Percentiles rank a stretch among this genome's conserved stretches.
Conservation (phyloP, 2,113 vertebrate species). For the Salvelinus namaycush region DNA sequence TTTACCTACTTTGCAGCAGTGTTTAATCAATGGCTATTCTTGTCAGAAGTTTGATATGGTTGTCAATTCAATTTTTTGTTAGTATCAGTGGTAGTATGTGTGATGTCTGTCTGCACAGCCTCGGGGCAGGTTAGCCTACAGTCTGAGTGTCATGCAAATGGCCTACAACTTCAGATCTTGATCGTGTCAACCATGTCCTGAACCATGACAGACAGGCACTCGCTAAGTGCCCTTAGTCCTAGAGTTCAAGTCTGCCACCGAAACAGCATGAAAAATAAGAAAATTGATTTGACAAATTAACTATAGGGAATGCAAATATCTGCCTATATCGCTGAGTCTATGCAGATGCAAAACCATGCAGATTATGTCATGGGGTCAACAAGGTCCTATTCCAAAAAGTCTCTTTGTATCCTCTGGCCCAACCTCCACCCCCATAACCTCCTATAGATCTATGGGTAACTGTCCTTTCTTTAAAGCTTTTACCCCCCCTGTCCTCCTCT, state of each 20-base stretch:
- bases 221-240: neutral
- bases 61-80: no score
- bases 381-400: constrained; percentile 1
- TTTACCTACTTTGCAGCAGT: no score
- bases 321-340: constrained; percentile 12
- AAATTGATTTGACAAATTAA: constrained; percentile 34
- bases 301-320: neutral
- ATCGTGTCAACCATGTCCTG: constrained; percentile 47
- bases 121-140: constrained; percentile 43
- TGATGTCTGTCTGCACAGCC: constrained; percentile 49
- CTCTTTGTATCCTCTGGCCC: constrained; percentile 34
- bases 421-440: constrained; percentile 23
- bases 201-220: constrained; percentile 27
- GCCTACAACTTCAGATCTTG: constrained; percentile 20
- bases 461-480: constrained; percentile 44
- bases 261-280: constrained; percentile 25
- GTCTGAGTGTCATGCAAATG: constrained; percentile 71
- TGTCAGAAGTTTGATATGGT: no score
- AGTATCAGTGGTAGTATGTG: neutral
- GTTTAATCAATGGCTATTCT: no score
- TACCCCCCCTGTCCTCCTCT: constrained; percentile 32
- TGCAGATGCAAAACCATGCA: constrained; percentile 44
- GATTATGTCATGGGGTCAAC: constrained; percentile 33
- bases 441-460: constrained; percentile 32
- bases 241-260: constrained; percentile 27